phyloP scores from a whole-genome alignment of 1,140 invertebrate genomes.

The Pemphigus obesinymphae region DNA sequence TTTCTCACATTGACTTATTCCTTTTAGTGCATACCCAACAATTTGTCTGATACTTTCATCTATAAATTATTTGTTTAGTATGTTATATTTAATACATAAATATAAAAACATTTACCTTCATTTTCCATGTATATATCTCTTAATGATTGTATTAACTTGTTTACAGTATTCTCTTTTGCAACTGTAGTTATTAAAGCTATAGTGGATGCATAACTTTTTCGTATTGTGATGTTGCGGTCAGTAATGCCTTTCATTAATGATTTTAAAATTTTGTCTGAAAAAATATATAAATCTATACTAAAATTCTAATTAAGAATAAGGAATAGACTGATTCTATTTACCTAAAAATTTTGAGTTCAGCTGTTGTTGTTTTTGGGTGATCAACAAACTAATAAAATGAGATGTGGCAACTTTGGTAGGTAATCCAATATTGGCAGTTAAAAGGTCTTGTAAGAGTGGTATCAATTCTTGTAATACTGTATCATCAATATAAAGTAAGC shows the following conservation, averaged over 20 bases:
- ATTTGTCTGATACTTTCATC: conserved; percentile 68
- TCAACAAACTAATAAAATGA: conserved; percentile 74
- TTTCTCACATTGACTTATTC: conserved; percentile 36
- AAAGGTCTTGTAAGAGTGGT: conserved; percentile 73
- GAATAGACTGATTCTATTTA: background rate
- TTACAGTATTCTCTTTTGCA: conserved; percentile 80
- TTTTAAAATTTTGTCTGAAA: conserved; percentile 71
- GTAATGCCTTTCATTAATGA: conserved; percentile 72
- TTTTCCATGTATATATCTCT: conserved; percentile 73
- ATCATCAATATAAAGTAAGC: conserved; percentile 31
- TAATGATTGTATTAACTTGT: conserved; percentile 77
- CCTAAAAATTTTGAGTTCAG: conserved; percentile 4
- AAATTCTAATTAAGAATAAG: background rate
- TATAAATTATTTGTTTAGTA: conserved; percentile 43
- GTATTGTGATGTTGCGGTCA: conserved; percentile 75
- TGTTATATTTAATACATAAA: conserved; percentile 48
- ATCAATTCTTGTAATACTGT: conserved; percentile 65
- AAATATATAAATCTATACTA: conserved; percentile 56
- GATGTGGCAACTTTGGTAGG: conserved; percentile 80
- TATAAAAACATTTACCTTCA: conserved; percentile 52
- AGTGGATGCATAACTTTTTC: conserved; percentile 75
- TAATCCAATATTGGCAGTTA: conserved; percentile 72
- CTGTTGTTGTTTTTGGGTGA: conserved; percentile 50
- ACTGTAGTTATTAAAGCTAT: conserved; percentile 80
- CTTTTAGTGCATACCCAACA: conserved; percentile 70